Percentiles rank a stretch among this genome's conserved stretches.
Evolutionary conservation across 2,797 vertebrate species (phyloP).

Genomic region (Hozukius guyotensis): DNA sequence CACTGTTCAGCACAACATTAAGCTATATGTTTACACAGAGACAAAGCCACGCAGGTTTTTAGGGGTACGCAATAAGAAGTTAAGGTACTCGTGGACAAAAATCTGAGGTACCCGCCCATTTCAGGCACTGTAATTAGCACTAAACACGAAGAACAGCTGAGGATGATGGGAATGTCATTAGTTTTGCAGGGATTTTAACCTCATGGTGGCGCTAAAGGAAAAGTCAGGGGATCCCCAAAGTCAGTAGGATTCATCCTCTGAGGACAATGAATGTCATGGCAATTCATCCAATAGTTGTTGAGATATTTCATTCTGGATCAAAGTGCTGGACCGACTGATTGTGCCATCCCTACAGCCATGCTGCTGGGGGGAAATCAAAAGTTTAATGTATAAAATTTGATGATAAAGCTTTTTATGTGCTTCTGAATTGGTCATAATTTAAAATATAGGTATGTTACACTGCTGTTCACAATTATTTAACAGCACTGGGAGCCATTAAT

Average conservation of each 20-base stretch:
- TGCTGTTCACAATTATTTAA: neutral
- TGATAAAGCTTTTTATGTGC: neutral
- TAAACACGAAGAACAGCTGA: neutral
- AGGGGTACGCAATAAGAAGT: too few relatives aligned
- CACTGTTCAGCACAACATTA: too few relatives aligned
- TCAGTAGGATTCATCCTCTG: neutral
- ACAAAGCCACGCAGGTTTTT: too few relatives aligned
- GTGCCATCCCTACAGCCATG: neutral
- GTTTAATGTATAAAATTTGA: neutral
- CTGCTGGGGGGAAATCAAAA: neutral
- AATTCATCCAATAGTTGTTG: neutral
- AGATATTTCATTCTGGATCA: neutral
- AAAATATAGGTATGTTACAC: neutral
- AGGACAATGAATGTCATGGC: neutral
- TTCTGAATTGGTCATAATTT: neutral
- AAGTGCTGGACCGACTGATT: neutral
- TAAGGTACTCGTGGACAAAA: too few relatives aligned
- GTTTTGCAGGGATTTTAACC: neutral
- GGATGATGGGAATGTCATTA: neutral
- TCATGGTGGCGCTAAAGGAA: too few relatives aligned
- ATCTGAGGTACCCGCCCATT: too few relatives aligned
- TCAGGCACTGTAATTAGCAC: neutral
- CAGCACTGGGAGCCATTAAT: neutral
- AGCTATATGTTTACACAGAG: too few relatives aligned
- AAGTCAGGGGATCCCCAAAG: neutral